Percentiles rank a stretch among this genome's conserved stretches.
Evolutionary conservation across 2,888 invertebrate species (phyloP).

Genomic region (Sylvicola fuscatus): DNA sequence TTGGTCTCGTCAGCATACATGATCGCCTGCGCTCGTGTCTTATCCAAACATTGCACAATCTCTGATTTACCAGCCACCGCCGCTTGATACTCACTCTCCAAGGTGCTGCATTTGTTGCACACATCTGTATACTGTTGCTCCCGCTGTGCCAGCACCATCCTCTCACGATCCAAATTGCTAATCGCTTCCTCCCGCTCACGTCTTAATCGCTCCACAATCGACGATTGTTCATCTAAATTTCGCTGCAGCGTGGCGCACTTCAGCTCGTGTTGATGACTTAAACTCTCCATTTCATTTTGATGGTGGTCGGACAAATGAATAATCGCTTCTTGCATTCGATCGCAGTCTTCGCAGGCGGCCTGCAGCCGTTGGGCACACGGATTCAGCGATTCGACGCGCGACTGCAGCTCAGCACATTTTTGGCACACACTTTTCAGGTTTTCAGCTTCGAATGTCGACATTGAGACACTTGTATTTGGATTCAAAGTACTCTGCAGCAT

Average conservation of each 20-base stretch:
- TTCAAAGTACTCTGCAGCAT: conserved; percentile 13
- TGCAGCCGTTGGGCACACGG: conserved; percentile 16
- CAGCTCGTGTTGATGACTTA: conserved; percentile 22
- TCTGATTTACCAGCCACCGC: conserved; percentile 13
- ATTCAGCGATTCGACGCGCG: conserved; percentile 29
- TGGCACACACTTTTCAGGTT: conserved; percentile 32
- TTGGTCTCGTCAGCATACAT: conserved; percentile 9
- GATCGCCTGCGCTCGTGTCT: conserved; percentile 3
- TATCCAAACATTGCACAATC: conserved; percentile 13
- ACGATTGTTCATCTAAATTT: conserved; percentile 16
- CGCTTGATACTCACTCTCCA: conserved; percentile 15
- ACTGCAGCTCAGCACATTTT: conserved; percentile 33
- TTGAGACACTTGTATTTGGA: conserved; percentile 13
- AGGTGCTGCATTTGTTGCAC: conserved; percentile 13
- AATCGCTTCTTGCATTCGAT: conserved; percentile 26
- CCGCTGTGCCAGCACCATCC: conserved; percentile 16
- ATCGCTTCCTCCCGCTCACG: conserved; percentile 3
- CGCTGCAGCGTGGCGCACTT: conserved; percentile 14
- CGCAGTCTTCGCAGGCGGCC: conserved; percentile 27
- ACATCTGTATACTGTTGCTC: conserved; percentile 15
- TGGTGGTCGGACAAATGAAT: conserved; percentile 23
- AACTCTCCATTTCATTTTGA: conserved; percentile 19
- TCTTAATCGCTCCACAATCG: conserved; percentile 8
- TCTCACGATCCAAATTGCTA: conserved; percentile 9
- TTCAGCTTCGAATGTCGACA: conserved; percentile 13